Evolutionary conservation across 2,113 vertebrate species (phyloP), one percentile per base, ranked within the genome.

Genomic region (Oryzias melastigma): DNA sequence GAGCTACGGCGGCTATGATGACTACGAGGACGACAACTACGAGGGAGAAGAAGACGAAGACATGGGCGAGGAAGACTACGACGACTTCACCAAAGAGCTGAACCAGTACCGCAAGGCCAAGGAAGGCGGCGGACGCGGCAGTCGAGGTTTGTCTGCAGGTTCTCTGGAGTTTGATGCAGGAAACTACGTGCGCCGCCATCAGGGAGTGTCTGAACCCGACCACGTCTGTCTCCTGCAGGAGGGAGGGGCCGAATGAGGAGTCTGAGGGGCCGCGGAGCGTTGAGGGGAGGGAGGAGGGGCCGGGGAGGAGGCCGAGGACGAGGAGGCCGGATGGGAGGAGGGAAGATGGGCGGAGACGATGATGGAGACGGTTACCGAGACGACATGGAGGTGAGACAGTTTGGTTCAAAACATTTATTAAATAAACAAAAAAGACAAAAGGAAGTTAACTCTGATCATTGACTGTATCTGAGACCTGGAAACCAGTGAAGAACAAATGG

Each of bases 31-130:
- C 0, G 95, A 98, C 27, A 94, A 92, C 60, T 97, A 89, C 0
- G 95, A 97, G 74, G 94, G 88, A 0, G 95, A 95, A 1, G 96
- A 95, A 13, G 95, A 96, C 0, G 94, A 96, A 3, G 95, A 96
- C 1, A 45, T 94, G 61, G 92, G 60, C 0, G 94, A 95, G 0
- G 95, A 96, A 0, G 95, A 95, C 6, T 97, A 95, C 0, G 96
- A 98, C 0, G 95, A 97, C 80, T 98, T 96, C 41, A 53, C 94
- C 14, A 97, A 96, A 72, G 95, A 98, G 83, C 90, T 98, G 14
- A 95, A 95, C 76, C 94, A 97, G 69, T 98, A 98, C 69, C 91
- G 95, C 53, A 91, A 95, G 5, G 91, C 94, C 22, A 98, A 97
- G 85, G 96, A 97, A 68, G 95, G 90, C 4, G 75, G 82, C 0